These are phyloP conservation scores for Thereuonema tuberculata DNA, from an alignment of 1,140 invertebrate genomes.

Conservation along the genomic window DNA sequence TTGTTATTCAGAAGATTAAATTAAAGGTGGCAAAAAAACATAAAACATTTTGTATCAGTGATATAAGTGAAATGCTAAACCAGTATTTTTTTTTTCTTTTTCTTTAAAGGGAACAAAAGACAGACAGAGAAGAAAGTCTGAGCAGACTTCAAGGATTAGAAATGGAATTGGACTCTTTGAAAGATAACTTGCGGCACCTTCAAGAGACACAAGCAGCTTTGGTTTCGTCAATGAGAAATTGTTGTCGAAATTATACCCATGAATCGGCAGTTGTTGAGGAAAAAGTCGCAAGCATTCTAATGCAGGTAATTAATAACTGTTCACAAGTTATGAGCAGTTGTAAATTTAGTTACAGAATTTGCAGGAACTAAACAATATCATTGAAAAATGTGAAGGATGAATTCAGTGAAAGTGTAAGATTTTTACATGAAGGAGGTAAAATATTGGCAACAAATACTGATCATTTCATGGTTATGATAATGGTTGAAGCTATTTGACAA, in stretches of 20 bases:
- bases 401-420: too few species aligned
- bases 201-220: not conserved
- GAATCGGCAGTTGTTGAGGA: conserved; percentile 1
- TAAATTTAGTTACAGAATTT: not conserved
- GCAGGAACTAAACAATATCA: too few species aligned
- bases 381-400: too few species aligned
- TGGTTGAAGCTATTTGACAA: too few species aligned
- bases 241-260: conserved; percentile 3
- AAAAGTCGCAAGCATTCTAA: not conserved
- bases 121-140: not conserved
- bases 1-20: too few species aligned
- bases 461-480: too few species aligned
- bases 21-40: too few species aligned
- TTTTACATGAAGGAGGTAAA: too few species aligned
- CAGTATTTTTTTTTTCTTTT: too few species aligned
- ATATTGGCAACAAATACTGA: too few species aligned
- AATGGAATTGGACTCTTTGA: conserved; percentile 1
- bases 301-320: not conserved
- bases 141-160: not conserved
- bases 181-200: not conserved
- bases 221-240: not conserved
- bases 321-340: not conserved
- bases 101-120: not conserved
- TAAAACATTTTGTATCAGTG: too few species aligned
- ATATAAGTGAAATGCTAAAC: too few species aligned